A percentile compares a stretch with the other conserved stretches of the same genome.
These are phyloP conservation scores for Chascanopsetta lugubris DNA, from an alignment of 2,113 vertebrate species.

Conservation along the genomic window DNA sequence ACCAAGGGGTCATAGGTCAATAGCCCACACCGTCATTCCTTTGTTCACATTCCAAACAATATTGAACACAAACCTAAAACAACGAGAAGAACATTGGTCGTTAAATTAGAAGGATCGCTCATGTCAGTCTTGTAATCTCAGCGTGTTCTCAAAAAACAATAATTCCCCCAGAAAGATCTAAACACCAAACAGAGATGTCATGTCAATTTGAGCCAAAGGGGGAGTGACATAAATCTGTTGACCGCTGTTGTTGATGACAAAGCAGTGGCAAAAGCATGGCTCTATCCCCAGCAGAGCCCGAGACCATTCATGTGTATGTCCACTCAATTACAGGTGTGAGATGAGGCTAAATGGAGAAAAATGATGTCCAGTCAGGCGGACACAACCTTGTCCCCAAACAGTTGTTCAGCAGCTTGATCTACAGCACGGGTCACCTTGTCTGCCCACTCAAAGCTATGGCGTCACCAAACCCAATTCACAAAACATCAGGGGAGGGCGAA, in stretches of 20 bases:
- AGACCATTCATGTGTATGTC: constrained; percentile 69
- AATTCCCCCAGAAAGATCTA: neutral
- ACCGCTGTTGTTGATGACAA: constrained; percentile 52
- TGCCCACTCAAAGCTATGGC: constrained; percentile 45
- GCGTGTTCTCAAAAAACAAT: neutral
- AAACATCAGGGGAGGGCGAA: constrained; percentile 48
- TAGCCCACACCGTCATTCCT: neutral
- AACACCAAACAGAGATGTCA: neutral
- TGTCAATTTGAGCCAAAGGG: constrained; percentile 15
- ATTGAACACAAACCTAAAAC: neutral
- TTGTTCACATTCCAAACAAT: constrained; percentile 1
- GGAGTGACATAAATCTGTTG: constrained; percentile 39
- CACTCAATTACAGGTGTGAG: constrained; percentile 74
- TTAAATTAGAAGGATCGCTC: neutral
- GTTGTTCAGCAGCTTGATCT: constrained; percentile 75
- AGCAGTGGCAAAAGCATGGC: constrained; percentile 44
- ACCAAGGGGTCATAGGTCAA: neutral
- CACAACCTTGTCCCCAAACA: constrained; percentile 71
- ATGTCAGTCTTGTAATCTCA: too few species aligned
- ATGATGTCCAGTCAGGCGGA: constrained; percentile 72
- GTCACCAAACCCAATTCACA: constrained; percentile 61
- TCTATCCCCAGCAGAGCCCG: constrained; percentile 54
- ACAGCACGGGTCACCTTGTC: constrained; percentile 74
- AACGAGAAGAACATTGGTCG: neutral
- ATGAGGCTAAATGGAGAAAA: constrained; percentile 77